Percentiles rank a stretch among this genome's conserved stretches.
Conservation (phyloP, 92 coral and sea anemone species). For the Epizoanthus ramosus region DNA sequence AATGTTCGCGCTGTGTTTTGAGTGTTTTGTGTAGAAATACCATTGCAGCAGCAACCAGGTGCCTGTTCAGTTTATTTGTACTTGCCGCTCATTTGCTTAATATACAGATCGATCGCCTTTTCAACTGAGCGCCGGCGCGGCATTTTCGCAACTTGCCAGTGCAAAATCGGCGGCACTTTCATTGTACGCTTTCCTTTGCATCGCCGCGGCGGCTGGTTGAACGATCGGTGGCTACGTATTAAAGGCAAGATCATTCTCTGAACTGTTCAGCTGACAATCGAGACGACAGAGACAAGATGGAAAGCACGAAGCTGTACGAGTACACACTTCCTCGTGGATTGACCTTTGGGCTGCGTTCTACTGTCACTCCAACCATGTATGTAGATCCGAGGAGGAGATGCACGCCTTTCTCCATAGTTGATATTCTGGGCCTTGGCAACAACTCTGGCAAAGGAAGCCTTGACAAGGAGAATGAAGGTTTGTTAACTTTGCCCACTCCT, state of each 20-base stretch:
- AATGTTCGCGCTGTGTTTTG: too few relatives aligned
- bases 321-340: constrained; percentile 11
- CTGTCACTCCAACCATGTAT: background rate
- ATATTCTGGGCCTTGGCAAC: constrained; percentile 15
- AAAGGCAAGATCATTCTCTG: background rate
- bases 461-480: constrained; percentile 4
- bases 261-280: background rate
- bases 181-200: too few relatives aligned
- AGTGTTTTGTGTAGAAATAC: too few relatives aligned
- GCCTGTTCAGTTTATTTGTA: too few relatives aligned
- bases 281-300: constrained; percentile 9
- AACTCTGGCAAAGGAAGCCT: background rate
- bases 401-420: constrained; percentile 26
- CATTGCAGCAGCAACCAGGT: too few relatives aligned
- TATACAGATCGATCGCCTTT: too few relatives aligned
- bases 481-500: background rate
- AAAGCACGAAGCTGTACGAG: constrained; percentile 26
- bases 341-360: background rate
- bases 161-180: background rate
- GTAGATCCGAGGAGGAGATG: background rate
- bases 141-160: background rate
- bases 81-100: too few relatives aligned
- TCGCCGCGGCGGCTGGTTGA: constrained; percentile 4
- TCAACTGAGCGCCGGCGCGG: background rate
- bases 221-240: background rate